Conservation (phyloP, 2,888 invertebrate genomes). For the Andrena minutula region DNA sequence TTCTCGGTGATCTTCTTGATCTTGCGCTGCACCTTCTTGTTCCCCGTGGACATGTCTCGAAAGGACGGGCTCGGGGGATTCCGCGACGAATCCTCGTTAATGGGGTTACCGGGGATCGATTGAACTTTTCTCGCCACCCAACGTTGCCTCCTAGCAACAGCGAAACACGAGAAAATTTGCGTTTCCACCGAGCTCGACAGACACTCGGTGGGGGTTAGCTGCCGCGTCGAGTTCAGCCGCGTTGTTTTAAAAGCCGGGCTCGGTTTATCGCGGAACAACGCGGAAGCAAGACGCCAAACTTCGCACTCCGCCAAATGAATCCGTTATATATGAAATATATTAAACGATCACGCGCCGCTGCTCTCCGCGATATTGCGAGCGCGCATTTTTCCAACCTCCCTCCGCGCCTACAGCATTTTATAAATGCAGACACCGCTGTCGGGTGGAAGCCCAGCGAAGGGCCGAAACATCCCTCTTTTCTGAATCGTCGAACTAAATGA, state of each 20-base stretch:
- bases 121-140: conserved; percentile 11
- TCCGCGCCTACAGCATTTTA: conserved; percentile 39
- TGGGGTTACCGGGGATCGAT: conserved; percentile 11
- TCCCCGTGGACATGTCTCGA: conserved; percentile 52
- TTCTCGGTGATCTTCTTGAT: conserved; percentile 44
- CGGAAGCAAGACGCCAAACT: not conserved
- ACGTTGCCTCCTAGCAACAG: conserved; percentile 28
- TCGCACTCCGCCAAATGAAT: conserved; percentile 4
- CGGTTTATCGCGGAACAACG: conserved; percentile 3
- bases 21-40: conserved; percentile 43
- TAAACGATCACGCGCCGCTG: conserved; percentile 19
- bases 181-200: not conserved
- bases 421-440: conserved; percentile 33
- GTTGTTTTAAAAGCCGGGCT: not conserved
- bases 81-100: not conserved
- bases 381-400: conserved; percentile 15
- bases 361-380: conserved; percentile 17
- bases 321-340: conserved; percentile 15
- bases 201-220: not conserved
- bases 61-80: not conserved
- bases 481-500: conserved; percentile 46
- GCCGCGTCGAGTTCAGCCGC: not conserved
- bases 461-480: conserved; percentile 47
- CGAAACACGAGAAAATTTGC: conserved; percentile 37
- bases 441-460: conserved; percentile 14